phyloP scores from a whole-genome alignment of 2,113 vertebrate species.

The Pollimyrus isidori region DNA sequence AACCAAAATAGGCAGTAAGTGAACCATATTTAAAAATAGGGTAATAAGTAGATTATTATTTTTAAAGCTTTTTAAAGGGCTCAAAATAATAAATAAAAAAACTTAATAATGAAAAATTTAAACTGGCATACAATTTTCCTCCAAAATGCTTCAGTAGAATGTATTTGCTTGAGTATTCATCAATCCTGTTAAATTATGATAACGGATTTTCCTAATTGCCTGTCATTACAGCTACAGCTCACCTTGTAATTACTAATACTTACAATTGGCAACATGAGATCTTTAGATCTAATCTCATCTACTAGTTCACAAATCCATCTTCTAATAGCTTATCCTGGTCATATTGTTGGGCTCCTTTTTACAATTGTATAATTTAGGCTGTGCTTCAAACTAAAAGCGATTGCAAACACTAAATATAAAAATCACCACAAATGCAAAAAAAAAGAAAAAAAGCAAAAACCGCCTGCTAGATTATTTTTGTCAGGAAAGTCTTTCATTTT shows the following conservation, averaged over 20 bases:
- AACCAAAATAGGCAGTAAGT: neutral
- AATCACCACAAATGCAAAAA: neutral
- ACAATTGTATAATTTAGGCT: neutral
- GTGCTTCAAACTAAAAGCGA: neutral
- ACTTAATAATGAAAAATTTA: neutral
- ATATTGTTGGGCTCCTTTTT: neutral
- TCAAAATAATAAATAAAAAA: neutral
- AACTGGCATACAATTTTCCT: neutral
- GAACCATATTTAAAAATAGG: neutral
- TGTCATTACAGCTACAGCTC: neutral
- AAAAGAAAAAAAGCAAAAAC: neutral
- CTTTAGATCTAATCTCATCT: neutral
- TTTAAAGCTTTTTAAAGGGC: neutral
- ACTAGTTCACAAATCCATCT: neutral
- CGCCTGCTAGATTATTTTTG: neutral
- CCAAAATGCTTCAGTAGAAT: neutral
- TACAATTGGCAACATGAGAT: neutral
- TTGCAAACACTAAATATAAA: neutral
- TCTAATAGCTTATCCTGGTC: neutral
- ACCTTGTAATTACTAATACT: neutral
- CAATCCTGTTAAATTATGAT: neutral
- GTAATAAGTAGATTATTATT: neutral
- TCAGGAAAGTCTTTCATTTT: neutral
- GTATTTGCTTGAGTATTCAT: neutral
- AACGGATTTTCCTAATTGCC: neutral